Conservation (phyloP, 2,113 vertebrate genomes). For the Delphinapterus leucas region DNA sequence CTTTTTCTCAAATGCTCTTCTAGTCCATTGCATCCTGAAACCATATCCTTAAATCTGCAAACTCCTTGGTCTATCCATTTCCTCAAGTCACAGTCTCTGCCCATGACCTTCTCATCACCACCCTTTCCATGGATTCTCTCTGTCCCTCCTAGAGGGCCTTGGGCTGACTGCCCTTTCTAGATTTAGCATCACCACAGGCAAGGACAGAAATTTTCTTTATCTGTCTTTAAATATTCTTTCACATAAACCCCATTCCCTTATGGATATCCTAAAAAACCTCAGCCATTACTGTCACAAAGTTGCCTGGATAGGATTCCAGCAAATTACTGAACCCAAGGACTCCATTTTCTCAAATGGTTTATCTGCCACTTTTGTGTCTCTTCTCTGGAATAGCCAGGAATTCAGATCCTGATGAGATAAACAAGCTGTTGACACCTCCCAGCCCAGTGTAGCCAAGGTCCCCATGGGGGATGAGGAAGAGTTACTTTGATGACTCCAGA, state of each 20-base stretch:
- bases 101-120: not conserved
- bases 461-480: not conserved
- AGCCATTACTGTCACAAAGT: not conserved
- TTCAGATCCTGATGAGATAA: not conserved
- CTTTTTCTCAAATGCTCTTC: not conserved
- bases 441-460: not conserved
- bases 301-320: not conserved
- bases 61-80: not conserved
- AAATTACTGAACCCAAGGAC: not conserved
- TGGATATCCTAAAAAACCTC: not conserved
- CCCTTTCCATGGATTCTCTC: not conserved
- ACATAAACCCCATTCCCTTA: not conserved
- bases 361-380: not conserved
- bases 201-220: not conserved
- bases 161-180: not conserved
- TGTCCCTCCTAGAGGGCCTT: not conserved
- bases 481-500: not conserved
- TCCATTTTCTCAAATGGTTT: not conserved
- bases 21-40: not conserved
- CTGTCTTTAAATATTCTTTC: not conserved
- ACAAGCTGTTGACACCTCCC: not conserved
- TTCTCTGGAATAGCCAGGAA: not conserved
- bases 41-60: not conserved
- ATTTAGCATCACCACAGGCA: not conserved
- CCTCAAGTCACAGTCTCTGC: not conserved